These are phyloP conservation scores for Euplagia quadripunctaria DNA, from an alignment of 2,888 invertebrate species.

Conservation along the genomic window DNA sequence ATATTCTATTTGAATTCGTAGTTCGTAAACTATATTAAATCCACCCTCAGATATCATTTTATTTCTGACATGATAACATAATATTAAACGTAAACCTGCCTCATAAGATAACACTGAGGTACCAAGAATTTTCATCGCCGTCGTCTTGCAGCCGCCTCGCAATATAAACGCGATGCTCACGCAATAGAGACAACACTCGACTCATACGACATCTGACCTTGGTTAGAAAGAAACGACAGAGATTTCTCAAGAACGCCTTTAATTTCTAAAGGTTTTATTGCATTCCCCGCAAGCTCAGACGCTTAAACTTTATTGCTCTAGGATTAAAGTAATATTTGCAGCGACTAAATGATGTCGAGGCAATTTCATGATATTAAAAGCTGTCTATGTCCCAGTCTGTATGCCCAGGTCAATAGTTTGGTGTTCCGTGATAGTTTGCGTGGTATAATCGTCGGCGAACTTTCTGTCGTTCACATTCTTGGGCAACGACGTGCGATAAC, in stretches of 20 bases:
- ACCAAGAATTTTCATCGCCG: slow-evolving; percentile 85
- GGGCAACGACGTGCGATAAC: slow-evolving; percentile 76
- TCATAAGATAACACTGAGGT: slow-evolving; percentile 84
- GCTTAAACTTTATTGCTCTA: slow-evolving; percentile 86
- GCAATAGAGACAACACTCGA: slow-evolving; percentile 76
- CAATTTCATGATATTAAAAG: slow-evolving; percentile 86
- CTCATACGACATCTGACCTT: slow-evolving; percentile 70
- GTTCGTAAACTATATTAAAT: slow-evolving; percentile 63
- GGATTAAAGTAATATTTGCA: slow-evolving; percentile 87
- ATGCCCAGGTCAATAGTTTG: slow-evolving; percentile 84
- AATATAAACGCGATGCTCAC: slow-evolving; percentile 80
- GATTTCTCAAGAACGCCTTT: slow-evolving; percentile 73
- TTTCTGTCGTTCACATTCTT: slow-evolving; percentile 80
- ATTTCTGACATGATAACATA: slow-evolving; percentile 76
- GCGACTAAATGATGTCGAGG: slow-evolving; percentile 85
- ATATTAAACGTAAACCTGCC: slow-evolving; percentile 82
- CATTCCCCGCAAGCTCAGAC: slow-evolving; percentile 86
- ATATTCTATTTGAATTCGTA: slow-evolving; percentile 50
- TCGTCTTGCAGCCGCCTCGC: slow-evolving; percentile 80
- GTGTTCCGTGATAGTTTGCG: slow-evolving; percentile 77
- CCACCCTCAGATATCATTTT: slow-evolving; percentile 59
- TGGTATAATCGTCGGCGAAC: slow-evolving; percentile 73
- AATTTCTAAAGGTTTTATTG: slow-evolving; percentile 86
- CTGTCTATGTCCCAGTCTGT: slow-evolving; percentile 79
- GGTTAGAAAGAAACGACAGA: slow-evolving; percentile 82